Evolutionary conservation across 2,888 invertebrate species (phyloP).

Genomic region (Ptilodon capucinus): DNA sequence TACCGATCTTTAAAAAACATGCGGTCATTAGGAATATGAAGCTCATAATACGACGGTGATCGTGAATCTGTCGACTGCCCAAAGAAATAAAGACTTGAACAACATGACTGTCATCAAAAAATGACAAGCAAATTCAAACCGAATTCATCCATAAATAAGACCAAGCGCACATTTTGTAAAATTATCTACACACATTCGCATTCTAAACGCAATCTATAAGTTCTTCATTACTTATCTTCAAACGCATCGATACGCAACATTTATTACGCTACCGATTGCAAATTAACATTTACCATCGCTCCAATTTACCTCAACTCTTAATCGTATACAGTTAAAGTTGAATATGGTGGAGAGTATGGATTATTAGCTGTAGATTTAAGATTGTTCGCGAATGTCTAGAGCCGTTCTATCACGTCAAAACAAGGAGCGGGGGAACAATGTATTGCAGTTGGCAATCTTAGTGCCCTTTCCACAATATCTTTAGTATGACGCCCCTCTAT

Average conservation of each 20-base stretch:
- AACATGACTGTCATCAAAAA: neutral
- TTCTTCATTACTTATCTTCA: constrained; percentile 81
- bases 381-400: constrained; percentile 63
- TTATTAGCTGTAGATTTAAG: constrained; percentile 27
- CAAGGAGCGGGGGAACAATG: constrained; percentile 75
- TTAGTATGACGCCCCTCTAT: constrained; percentile 76
- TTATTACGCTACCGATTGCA: constrained; percentile 67
- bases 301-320: constrained; percentile 1
- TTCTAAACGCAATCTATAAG: constrained; percentile 69
- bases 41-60: too few species aligned
- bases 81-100: neutral
- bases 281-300: constrained; percentile 18
- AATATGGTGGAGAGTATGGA: constrained; percentile 9
- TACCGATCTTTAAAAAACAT: too few species aligned
- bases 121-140: constrained; percentile 3
- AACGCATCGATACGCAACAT: constrained; percentile 81
- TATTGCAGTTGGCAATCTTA: constrained; percentile 80
- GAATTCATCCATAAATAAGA: constrained; percentile 17
- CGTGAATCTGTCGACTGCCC: neutral
- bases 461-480: constrained; percentile 81
- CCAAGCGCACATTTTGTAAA: constrained; percentile 30
- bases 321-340: neutral
- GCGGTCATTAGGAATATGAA: too few species aligned
- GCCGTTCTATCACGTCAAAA: constrained; percentile 79
- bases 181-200: constrained; percentile 54